Evolutionary conservation across 2,888 invertebrate genomes (phyloP).

Genomic region (Limnephilus marmoratus): DNA sequence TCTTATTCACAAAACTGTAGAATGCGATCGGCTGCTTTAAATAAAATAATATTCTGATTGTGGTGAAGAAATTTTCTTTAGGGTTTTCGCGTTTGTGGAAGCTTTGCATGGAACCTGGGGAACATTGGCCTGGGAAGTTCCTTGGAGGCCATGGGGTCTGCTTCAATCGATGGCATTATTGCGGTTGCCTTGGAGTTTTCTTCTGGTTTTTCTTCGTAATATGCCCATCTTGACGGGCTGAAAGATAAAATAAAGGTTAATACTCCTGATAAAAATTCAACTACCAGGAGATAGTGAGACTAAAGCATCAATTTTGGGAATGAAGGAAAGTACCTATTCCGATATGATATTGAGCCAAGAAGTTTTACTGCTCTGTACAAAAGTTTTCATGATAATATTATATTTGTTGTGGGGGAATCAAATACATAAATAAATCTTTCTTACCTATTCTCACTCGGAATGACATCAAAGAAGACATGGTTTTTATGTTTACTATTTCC

Average conservation of each 20-base stretch:
- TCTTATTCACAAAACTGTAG: not conserved
- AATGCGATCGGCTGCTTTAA: not conserved
- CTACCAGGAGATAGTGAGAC: too few species aligned
- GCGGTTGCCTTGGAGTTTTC: constrained; percentile 67
- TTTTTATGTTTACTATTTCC: constrained; percentile 54
- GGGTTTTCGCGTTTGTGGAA: not conserved
- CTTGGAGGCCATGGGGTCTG: constrained; percentile 73
- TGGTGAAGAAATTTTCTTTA: not conserved
- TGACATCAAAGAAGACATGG: constrained; percentile 73
- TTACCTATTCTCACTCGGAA: constrained; percentile 76
- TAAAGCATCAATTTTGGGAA: not conserved
- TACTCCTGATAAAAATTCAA: not conserved
- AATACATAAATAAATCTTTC: constrained; percentile 50
- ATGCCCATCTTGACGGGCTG: constrained; percentile 75
- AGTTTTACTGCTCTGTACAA: not conserved
- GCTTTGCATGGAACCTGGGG: not conserved
- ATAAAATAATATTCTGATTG: not conserved
- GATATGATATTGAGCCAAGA: not conserved
- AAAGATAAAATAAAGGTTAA: constrained; percentile 47
- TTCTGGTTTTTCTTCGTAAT: constrained; percentile 72
- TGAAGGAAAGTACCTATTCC: not conserved
- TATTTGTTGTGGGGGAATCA: not conserved
- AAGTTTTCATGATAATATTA: not conserved
- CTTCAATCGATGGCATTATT: constrained; percentile 72
- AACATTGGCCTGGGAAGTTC: constrained; percentile 74